Conservation (phyloP, 1,140 invertebrate genomes). For the Pachypsylla venusta region DNA sequence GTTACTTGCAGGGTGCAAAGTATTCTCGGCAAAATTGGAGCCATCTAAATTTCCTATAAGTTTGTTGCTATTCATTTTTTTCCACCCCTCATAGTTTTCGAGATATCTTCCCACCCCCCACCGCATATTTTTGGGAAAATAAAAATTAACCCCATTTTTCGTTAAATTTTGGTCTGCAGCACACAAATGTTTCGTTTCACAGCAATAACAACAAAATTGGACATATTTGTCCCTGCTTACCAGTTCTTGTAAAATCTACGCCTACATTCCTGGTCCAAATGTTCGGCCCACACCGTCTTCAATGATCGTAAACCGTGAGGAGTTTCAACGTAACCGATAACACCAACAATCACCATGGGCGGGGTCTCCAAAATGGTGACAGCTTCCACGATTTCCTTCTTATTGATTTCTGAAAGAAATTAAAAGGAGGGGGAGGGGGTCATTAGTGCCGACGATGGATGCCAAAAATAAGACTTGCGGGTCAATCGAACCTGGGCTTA, state of each 20-base stretch:
- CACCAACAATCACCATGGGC: conserved; percentile 93
- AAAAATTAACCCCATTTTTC: background rate
- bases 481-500: too few species aligned
- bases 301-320: conserved; percentile 88
- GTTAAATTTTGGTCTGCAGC: too few species aligned
- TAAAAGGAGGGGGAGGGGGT: too few species aligned
- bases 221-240: too few species aligned
- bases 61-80: too few species aligned
- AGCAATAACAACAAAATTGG: conserved; percentile 8
- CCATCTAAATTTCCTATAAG: too few species aligned
- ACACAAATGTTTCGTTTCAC: background rate
- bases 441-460: too few species aligned
- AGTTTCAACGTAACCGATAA: conserved; percentile 97
- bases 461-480: too few species aligned
- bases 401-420: conserved; percentile 90
- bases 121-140: background rate
- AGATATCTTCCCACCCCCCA: too few species aligned
- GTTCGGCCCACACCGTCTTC: conserved; percentile 96
- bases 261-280: conserved; percentile 94
- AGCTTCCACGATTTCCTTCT: conserved; percentile 98
- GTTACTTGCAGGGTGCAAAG: too few species aligned
- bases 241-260: conserved; percentile 99
- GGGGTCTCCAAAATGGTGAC: conserved; percentile 97
- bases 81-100: too few species aligned
- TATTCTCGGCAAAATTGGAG: too few species aligned